Evolutionary conservation across 2,888 invertebrate species (phyloP).

Genomic region (Drosophila stalkeri): DNA sequence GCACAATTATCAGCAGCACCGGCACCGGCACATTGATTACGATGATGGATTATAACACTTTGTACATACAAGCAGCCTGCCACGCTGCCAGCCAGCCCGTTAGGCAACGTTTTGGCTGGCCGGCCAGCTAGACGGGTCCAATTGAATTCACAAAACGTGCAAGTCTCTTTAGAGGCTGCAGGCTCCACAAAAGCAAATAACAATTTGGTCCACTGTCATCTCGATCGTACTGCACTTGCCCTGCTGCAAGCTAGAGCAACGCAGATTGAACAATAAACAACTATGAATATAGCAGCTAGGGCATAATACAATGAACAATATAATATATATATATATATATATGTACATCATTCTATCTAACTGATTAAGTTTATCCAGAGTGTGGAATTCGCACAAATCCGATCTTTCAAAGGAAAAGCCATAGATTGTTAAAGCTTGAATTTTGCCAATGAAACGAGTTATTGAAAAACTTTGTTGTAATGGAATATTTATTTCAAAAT

Average conservation of each 20-base stretch:
- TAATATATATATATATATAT: no score
- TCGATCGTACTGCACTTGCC: slow-evolving; percentile 26
- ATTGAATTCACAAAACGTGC: slow-evolving; percentile 35
- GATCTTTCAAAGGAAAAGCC: no score
- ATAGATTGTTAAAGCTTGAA: no score
- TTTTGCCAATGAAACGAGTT: no score
- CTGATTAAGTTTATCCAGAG: no score
- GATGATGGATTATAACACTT: slow-evolving; percentile 80
- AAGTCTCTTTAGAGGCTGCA: slow-evolving; percentile 1
- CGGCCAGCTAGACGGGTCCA: slow-evolving; percentile 16
- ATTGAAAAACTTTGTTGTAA: no score
- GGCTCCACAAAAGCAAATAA: slow-evolving; percentile 28
- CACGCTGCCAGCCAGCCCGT: slow-evolving; percentile 14
- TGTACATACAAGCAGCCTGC: slow-evolving; percentile 40
- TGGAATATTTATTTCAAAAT: no score
- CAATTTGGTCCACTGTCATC: slow-evolving; percentile 36
- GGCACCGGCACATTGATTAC: slow-evolving; percentile 72
- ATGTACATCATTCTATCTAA: no score
- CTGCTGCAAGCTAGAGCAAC: neutral
- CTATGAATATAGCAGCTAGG: neutral
- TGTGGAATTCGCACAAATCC: no score
- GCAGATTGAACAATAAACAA: neutral
- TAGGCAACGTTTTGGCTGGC: slow-evolving; percentile 13
- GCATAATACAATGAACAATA: neutral
- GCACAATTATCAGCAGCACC: slow-evolving; percentile 71